A percentile compares a stretch with the other conserved stretches of the same genome.
Evolutionary conservation across 2,113 vertebrate genomes (phyloP).

Genomic region (Pantherophis guttatus): DNA sequence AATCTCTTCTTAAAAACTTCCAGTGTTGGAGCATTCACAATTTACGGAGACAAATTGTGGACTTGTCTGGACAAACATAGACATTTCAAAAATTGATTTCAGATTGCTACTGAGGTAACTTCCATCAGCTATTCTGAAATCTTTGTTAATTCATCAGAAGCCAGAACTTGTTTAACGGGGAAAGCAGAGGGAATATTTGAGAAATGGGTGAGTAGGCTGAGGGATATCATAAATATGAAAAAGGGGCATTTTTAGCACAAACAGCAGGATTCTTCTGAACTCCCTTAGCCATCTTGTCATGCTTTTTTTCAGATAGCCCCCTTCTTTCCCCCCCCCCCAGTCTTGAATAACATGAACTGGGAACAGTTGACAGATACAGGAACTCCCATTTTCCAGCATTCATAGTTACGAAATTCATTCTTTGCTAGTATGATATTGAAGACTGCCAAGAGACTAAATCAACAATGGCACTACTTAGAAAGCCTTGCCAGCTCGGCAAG

Average conservation of each 20-base stretch:
- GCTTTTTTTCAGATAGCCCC: not conserved
- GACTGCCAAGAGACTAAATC: not conserved
- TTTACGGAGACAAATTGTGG: not conserved
- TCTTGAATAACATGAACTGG: not conserved
- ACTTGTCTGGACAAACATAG: not conserved
- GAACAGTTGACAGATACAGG: not conserved
- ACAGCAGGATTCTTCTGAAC: not conserved
- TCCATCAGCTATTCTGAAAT: not conserved
- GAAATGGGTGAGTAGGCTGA: not conserved
- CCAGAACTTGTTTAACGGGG: not conserved
- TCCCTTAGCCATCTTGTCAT: no score
- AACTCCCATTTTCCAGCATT: not conserved
- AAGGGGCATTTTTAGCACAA: not conserved
- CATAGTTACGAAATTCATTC: not conserved
- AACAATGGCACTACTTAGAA: not conserved
- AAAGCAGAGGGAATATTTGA: not conserved
- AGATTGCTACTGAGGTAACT: not conserved
- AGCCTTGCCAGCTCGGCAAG: not conserved
- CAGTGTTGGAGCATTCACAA: not conserved
- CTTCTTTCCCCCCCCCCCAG: no score
- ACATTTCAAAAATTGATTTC: not conserved
- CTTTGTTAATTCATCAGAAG: not conserved
- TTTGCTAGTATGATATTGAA: not conserved
- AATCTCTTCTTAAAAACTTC: not conserved
- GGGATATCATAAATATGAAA: not conserved